These are phyloP conservation scores for Drosophila sechellia DNA, from an alignment of 1,140 invertebrate genomes.

Conservation along the genomic window DNA sequence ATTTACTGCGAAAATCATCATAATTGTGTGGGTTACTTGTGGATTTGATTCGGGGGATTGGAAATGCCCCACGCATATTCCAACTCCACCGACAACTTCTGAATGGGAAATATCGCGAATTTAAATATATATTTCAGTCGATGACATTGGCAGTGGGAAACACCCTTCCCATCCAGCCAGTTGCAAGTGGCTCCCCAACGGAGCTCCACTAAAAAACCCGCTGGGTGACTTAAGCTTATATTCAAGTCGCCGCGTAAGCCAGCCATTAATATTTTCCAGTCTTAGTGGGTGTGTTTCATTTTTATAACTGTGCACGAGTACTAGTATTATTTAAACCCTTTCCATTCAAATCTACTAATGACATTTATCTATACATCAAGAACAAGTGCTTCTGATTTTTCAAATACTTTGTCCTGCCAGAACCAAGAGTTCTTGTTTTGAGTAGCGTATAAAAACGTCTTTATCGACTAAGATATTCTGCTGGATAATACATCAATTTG, in stretches of 20 bases:
- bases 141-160: conserved; percentile 26
- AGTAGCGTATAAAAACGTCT: background rate
- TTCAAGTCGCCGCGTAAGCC: conserved; percentile 2
- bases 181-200: conserved; percentile 3
- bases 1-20: too few species aligned
- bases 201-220: conserved; percentile 17
- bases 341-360: too few species aligned
- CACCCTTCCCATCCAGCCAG: conserved; percentile 12
- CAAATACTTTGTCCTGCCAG: background rate
- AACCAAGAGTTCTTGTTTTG: background rate
- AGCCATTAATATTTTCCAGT: conserved; percentile 10
- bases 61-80: conserved; percentile 12
- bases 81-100: background rate
- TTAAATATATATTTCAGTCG: conserved; percentile 17
- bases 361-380: background rate
- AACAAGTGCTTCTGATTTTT: background rate
- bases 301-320: background rate
- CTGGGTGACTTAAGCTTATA: conserved; percentile 39
- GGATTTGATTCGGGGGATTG: too few species aligned
- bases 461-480: background rate
- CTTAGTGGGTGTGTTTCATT: background rate
- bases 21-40: too few species aligned
- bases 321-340: too few species aligned
- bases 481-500: background rate
- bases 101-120: conserved; percentile 34